Evolutionary conservation across 2,797 vertebrate species (phyloP).

Genomic region (Macroramphosus scolopax): DNA sequence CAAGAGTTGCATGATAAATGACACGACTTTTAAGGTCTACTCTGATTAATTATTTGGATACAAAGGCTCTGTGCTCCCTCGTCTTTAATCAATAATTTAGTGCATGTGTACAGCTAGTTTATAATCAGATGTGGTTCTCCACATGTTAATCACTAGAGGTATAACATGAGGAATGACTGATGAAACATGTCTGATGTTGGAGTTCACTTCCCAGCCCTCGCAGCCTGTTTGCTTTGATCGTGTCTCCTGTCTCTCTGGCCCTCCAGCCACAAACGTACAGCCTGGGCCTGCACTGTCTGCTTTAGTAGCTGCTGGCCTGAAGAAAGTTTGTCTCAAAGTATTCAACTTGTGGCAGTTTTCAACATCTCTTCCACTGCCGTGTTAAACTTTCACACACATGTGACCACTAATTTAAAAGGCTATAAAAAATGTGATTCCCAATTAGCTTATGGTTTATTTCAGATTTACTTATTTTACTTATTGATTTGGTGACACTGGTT

Average conservation of each 20-base stretch:
- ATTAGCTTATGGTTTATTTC: neutral
- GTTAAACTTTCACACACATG: constrained; percentile 1
- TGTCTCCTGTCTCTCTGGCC: constrained; percentile 24
- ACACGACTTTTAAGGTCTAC: constrained; percentile 24
- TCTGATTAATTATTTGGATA: constrained; percentile 45
- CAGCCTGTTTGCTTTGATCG: constrained; percentile 33
- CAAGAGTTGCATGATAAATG: constrained; percentile 16
- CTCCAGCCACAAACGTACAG: constrained; percentile 5
- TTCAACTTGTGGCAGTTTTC: constrained; percentile 3
- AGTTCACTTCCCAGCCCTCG: constrained; percentile 9
- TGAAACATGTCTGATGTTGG: constrained; percentile 33
- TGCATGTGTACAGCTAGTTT: constrained; percentile 12
- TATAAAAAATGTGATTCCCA: neutral
- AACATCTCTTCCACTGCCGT: neutral
- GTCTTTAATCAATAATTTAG: constrained; percentile 17
- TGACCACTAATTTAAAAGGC: neutral
- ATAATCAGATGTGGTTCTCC: constrained; percentile 26
- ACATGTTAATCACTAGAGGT: constrained; percentile 25
- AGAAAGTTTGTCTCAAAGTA: too few relatives aligned
- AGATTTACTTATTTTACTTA: too few relatives aligned
- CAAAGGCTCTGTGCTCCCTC: constrained; percentile 19
- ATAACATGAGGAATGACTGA: constrained; percentile 17
- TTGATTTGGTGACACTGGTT: too few relatives aligned
- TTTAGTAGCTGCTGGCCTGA: constrained; percentile 4
- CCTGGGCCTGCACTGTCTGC: too few relatives aligned